Evolutionary conservation across 2,797 vertebrate genomes (phyloP), one percentile per base, ranked within the genome.

Genomic region (Tiaroga cobitis): DNA sequence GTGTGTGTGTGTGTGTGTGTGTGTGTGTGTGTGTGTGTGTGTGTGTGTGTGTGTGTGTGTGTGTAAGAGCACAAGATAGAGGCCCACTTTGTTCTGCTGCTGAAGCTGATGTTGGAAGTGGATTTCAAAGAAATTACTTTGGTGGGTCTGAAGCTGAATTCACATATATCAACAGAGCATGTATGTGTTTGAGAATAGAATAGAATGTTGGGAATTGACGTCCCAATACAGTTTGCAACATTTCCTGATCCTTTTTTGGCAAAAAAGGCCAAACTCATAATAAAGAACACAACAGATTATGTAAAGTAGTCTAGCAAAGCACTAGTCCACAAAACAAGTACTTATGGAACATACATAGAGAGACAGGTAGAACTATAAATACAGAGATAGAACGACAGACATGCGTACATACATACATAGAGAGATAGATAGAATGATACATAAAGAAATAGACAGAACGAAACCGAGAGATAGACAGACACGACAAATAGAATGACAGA

Each of bases 11-110:
- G 67, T 61, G 67, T n/a, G 61, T 84, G 51, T 46, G 51, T 24
- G 61, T 83, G 65, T 59, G 65, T 24, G 61, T 83, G 65, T 59
- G 65, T 24, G 49, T 83, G 37, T 59, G 49, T 24, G 39, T 83
- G 37, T 59, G 37, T 24, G 61, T 83, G 83, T 32, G 65, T 83
- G 72, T 75, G 54, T 29, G 29, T 29, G 29, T 29, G 29, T 29
- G 29, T 29, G 29, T 29, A 69, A 70, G 56, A 49, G 70, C 59
- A n/a, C 61, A 67, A 46, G 34, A 84, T 56, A 69, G 21, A 77
- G 29, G 51, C 24, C 29, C 72, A 16, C 81, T 81, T 84, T 88
- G 78, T 82, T 81, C 77, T 59, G 82, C 72, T 68, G 46, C 73
- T 77, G 65, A 81, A 67, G 51, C 78, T 69, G 54, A 86, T 51